A percentile compares a stretch with the other conserved stretches of the same genome.
These are phyloP conservation scores for Apeira syringaria DNA, from an alignment of 2,888 invertebrate species.

Conservation along the genomic window DNA sequence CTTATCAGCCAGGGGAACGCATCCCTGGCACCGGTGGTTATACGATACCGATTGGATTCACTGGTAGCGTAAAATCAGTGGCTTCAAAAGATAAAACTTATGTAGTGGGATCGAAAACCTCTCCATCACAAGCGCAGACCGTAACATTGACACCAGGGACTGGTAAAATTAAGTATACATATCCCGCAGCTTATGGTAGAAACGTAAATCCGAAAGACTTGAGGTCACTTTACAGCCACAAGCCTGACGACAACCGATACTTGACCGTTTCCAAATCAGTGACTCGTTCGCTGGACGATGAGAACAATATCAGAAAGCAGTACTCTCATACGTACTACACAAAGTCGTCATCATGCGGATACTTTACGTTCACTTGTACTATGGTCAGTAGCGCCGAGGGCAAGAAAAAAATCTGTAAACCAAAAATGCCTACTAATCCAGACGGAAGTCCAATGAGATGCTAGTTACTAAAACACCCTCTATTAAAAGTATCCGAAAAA, in stretches of 20 bases:
- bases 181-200: conserved; percentile 51
- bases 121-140: conserved; percentile 87
- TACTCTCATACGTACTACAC: conserved; percentile 92
- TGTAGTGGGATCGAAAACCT: conserved; percentile 80
- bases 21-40: conserved; percentile 87
- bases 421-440: conserved; percentile 90
- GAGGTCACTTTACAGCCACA: conserved; percentile 57
- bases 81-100: conserved; percentile 84
- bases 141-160: conserved; percentile 80
- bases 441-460: conserved; percentile 89
- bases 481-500: too few species aligned
- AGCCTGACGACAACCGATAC: conserved; percentile 85
- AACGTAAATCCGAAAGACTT: conserved; percentile 63
- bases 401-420: conserved; percentile 91
- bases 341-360: conserved; percentile 93
- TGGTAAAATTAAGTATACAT: conserved; percentile 67
- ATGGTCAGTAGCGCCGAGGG: conserved; percentile 90
- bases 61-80: conserved; percentile 87
- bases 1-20: conserved; percentile 86
- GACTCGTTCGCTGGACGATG: conserved; percentile 87
- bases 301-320: conserved; percentile 87
- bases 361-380: conserved; percentile 93
- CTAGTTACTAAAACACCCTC: too few species aligned
- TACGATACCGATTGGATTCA: conserved; percentile 86
- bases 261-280: conserved; percentile 92